Percentiles rank a stretch among this genome's conserved stretches.
phyloP scores from a whole-genome alignment of 2,797 vertebrate species.

The Tauraco hartlaubi region DNA sequence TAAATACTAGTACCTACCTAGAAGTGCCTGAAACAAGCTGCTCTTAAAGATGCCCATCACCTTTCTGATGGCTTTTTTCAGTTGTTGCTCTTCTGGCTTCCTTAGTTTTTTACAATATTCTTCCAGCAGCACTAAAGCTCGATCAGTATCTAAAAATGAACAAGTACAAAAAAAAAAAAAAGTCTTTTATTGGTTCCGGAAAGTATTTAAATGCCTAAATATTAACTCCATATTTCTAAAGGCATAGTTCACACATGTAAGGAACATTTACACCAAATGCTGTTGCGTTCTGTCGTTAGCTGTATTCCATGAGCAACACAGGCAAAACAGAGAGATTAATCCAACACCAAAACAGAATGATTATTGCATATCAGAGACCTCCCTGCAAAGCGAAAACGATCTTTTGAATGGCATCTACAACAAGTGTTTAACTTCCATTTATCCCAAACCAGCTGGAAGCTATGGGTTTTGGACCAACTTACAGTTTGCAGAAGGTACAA shows the following conservation, averaged over 20 bases:
- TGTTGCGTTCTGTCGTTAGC: background rate
- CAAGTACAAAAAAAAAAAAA: background rate
- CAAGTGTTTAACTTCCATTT: background rate
- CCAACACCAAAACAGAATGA: background rate
- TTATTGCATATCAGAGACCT: background rate
- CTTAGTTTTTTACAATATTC: conserved; percentile 93
- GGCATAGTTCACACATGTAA: background rate
- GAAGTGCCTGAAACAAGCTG: conserved; percentile 94
- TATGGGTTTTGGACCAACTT: background rate
- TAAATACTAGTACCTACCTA: conserved; percentile 86
- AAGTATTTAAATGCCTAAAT: background rate
- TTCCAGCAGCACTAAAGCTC: conserved; percentile 90
- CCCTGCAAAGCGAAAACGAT: background rate
- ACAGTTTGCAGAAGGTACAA: conserved; percentile 13
- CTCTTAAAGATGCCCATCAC: conserved; percentile 95
- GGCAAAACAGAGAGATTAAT: background rate
- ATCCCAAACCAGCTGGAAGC: conserved; percentile 15
- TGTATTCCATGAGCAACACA: background rate
- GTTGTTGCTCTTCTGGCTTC: conserved; percentile 90
- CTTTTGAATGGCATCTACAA: background rate
- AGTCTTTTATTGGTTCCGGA: background rate
- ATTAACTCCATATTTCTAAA: background rate
- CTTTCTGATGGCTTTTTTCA: conserved; percentile 93
- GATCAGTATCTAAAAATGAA: conserved; percentile 87
- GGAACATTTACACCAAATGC: background rate